A percentile compares a stretch with the other conserved stretches of the same genome.
These are phyloP conservation scores for Anabas testudineus DNA, from an alignment of 2,797 vertebrate species.

Conservation along the genomic window DNA sequence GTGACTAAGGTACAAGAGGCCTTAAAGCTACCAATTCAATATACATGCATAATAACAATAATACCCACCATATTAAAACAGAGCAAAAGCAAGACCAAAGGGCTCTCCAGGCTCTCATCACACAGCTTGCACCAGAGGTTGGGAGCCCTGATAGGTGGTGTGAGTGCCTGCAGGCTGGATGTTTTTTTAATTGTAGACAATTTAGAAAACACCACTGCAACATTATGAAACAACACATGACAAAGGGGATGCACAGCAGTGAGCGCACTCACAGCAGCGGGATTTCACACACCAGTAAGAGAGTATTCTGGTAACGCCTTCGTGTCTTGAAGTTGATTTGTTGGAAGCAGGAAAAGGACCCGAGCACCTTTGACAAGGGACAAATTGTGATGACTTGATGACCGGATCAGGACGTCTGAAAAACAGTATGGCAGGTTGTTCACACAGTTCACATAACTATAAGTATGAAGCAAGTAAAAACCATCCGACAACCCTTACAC, in stretches of 20 bases:
- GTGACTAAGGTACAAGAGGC: not conserved
- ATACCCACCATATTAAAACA: not conserved
- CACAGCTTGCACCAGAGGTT: conserved; percentile 14
- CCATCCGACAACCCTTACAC: no score
- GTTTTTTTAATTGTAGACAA: conserved; percentile 2
- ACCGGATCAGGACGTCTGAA: no score
- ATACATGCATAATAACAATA: not conserved
- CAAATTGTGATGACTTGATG: no score
- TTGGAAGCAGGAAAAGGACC: no score
- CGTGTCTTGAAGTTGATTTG: no score
- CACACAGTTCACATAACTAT: no score
- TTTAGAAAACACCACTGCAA: conserved; percentile 20
- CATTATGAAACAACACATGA: not conserved
- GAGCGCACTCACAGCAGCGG: not conserved
- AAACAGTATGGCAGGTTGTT: no score
- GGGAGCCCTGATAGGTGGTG: conserved; percentile 3
- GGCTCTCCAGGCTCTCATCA: conserved; percentile 6
- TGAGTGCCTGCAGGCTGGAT: conserved; percentile 17
- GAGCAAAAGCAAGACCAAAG: not conserved
- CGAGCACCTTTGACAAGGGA: no score
- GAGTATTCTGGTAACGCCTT: not conserved
- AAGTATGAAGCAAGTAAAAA: no score
- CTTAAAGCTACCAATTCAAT: not conserved
- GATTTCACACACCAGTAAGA: not conserved
- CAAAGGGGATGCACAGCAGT: not conserved